Evolutionary conservation across 30 jellyfish, hydroid and myxozoan genomes (phyloP).

Genomic region (Aurelia coerulea): DNA sequence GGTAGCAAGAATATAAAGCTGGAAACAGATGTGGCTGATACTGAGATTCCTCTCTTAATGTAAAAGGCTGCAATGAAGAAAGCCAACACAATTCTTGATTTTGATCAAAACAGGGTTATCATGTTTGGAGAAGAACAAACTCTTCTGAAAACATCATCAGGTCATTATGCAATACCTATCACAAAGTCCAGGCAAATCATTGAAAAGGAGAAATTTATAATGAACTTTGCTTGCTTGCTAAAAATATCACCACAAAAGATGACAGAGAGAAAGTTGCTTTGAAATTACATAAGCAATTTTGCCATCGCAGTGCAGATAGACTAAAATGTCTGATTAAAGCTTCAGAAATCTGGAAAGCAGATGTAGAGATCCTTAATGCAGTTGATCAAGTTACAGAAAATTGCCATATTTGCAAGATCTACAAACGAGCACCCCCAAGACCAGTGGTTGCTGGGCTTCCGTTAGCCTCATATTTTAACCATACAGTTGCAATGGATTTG

Average conservation of each 20-base stretch:
- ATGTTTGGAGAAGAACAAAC: conserved; percentile 38
- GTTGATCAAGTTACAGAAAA: not conserved
- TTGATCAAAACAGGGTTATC: conserved; percentile 25
- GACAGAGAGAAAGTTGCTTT: not conserved
- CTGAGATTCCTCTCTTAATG: conserved; percentile 47
- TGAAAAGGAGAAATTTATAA: conserved; percentile 32
- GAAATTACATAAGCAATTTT: conserved; percentile 35
- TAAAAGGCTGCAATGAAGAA: conserved; percentile 56
- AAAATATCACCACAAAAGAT: too few species aligned
- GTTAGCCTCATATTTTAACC: not conserved
- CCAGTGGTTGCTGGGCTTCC: conserved; percentile 49
- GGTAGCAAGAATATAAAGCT: conserved; percentile 19
- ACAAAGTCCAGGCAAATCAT: conserved; percentile 16
- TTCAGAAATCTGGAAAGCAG: not conserved
- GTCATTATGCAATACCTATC: conserved; percentile 45
- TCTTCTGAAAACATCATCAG: conserved; percentile 34
- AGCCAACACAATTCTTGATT: conserved; percentile 37
- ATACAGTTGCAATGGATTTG: conserved; percentile 2
- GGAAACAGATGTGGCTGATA: conserved; percentile 56
- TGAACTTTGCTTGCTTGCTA: conserved; percentile 3
- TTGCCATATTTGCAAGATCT: conserved; percentile 15
- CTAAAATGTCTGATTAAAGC: conserved; percentile 16
- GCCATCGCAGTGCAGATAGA: conserved; percentile 27
- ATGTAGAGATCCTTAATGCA: not conserved
- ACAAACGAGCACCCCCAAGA: conserved; percentile 22